A percentile compares a stretch with the other conserved stretches of the same genome.
Evolutionary conservation across 2,888 invertebrate genomes (phyloP).

Genomic region (Bembecia ichneumoniformis): DNA sequence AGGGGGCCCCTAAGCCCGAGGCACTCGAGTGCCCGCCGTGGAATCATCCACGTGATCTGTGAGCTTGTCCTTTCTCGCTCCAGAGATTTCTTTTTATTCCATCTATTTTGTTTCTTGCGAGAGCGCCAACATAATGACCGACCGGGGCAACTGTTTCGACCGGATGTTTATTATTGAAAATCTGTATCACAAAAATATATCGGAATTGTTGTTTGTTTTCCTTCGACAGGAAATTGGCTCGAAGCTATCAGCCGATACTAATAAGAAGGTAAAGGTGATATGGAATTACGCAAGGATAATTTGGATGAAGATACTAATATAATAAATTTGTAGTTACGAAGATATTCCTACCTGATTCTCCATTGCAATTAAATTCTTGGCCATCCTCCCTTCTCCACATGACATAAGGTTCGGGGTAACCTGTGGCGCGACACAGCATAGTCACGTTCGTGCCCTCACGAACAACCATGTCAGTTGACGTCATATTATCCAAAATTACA

Average conservation of each 20-base stretch:
- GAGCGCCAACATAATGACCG: constrained; percentile 46
- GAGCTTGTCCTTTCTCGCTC: constrained; percentile 42
- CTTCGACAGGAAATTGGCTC: neutral
- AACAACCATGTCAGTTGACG: constrained; percentile 93
- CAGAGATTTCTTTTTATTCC: constrained; percentile 40
- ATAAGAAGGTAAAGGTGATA: too few relatives aligned
- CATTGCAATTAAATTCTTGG: constrained; percentile 89
- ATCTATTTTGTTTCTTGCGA: constrained; percentile 46
- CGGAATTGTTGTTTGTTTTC: neutral
- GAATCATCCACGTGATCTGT: constrained; percentile 27
- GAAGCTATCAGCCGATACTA: neutral
- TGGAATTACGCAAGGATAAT: too few relatives aligned
- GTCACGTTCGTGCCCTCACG: constrained; percentile 91
- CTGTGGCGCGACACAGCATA: constrained; percentile 87
- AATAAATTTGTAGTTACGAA: neutral
- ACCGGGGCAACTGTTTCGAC: constrained; percentile 38
- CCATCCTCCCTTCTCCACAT: constrained; percentile 94
- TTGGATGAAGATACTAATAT: too few relatives aligned
- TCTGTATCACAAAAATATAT: constrained; percentile 11
- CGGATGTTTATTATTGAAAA: constrained; percentile 41
- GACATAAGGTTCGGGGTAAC: constrained; percentile 92
- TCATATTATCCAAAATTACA: constrained; percentile 88
- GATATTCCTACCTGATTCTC: constrained; percentile 79
- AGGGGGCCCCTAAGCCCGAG: constrained; percentile 12
- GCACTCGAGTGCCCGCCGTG: constrained; percentile 19